Conservation (phyloP, 2,888 invertebrate genomes). For the Lumbricus terrestris region DNA sequence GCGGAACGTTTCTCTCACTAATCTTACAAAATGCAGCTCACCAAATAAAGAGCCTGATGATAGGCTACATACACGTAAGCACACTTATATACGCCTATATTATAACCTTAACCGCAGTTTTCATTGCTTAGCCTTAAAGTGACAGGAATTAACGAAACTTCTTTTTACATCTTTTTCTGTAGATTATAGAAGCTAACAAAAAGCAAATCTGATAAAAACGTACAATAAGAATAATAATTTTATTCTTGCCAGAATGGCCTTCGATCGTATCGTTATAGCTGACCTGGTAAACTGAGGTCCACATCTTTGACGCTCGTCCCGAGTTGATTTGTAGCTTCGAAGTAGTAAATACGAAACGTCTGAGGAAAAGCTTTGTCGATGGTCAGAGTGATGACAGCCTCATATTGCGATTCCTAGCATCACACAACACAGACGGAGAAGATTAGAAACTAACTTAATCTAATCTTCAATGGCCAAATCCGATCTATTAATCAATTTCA, state of each 20-base stretch:
- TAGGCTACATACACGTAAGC: too few relatives aligned
- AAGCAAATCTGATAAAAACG: too few relatives aligned
- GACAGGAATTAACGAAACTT: too few relatives aligned
- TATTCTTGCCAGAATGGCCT: not conserved
- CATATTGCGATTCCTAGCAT: not conserved
- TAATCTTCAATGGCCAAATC: not conserved
- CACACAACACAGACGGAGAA: not conserved
- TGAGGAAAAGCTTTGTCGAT: conserved; percentile 35
- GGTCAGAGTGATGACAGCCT: conserved; percentile 29
- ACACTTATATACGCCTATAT: too few relatives aligned
- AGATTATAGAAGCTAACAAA: too few relatives aligned
- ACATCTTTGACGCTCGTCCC: conserved; percentile 22
- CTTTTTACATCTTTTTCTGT: too few relatives aligned
- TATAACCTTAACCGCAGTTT: too few relatives aligned
- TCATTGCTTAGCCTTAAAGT: too few relatives aligned
- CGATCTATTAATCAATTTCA: too few relatives aligned
- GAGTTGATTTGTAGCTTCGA: conserved; percentile 33
- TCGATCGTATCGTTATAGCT: not conserved
- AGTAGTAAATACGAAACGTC: conserved; percentile 35
- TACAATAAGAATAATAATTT: too few relatives aligned
- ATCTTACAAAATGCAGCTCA: not conserved
- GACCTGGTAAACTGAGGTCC: conserved; percentile 11
- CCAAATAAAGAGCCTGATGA: too few relatives aligned
- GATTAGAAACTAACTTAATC: not conserved
- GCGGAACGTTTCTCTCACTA: not conserved